These are phyloP conservation scores for Microplitis demolitor DNA, from an alignment of 1,140 invertebrate species.

Conservation along the genomic window DNA sequence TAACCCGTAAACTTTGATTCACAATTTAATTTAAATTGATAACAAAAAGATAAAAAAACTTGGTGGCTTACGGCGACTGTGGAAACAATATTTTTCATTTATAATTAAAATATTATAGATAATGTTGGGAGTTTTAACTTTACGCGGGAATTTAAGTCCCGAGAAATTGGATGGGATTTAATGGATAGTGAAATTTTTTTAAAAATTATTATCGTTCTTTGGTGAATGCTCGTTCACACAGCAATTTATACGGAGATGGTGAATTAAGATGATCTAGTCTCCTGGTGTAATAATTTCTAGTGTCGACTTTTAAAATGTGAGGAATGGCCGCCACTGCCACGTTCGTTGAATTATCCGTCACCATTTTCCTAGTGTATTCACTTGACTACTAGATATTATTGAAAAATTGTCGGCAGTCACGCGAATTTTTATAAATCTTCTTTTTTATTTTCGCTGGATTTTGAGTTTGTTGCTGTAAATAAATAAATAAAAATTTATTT, in stretches of 20 bases:
- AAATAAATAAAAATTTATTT: too few relatives aligned
- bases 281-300: constrained; percentile 6
- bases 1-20: too few relatives aligned
- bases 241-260: neutral
- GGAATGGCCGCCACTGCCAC: constrained; percentile 20
- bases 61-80: too few relatives aligned
- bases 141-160: too few relatives aligned
- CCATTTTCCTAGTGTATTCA: neutral
- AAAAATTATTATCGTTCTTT: neutral
- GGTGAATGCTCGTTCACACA: neutral
- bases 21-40: too few relatives aligned
- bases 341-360: constrained; percentile 9
- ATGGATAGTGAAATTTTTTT: too few relatives aligned
- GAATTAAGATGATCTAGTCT: neutral
- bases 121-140: too few relatives aligned
- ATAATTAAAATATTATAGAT: too few relatives aligned
- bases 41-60: too few relatives aligned
- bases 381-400: constrained; percentile 15
- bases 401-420: constrained; percentile 28
- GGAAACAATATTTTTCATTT: too few relatives aligned
- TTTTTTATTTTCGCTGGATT: neutral
- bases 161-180: too few relatives aligned
- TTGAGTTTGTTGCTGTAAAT: too few relatives aligned
- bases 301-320: constrained; percentile 30
- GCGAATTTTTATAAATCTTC: constrained; percentile 15